Conservation (phyloP, 2,113 vertebrate species). For the Psittacula cyanocephala region DNA sequence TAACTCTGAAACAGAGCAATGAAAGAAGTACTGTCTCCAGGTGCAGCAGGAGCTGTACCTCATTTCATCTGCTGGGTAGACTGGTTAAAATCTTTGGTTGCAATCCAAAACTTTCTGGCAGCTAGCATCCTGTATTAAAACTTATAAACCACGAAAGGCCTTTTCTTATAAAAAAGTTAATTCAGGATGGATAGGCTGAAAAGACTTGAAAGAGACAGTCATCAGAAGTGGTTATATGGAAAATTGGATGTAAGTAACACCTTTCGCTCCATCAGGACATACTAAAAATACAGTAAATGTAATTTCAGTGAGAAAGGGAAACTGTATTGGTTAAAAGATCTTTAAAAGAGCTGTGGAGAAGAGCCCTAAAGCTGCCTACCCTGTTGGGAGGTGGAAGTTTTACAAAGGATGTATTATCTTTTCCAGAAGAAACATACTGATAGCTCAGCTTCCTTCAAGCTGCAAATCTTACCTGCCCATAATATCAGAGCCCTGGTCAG, state of each 20-base stretch:
- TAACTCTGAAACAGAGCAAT: slow-evolving; percentile 74
- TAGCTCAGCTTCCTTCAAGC: background rate
- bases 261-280: slow-evolving; percentile 57
- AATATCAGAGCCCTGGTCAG: background rate
- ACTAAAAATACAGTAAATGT: slow-evolving; percentile 73
- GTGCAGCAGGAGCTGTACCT: slow-evolving; percentile 70
- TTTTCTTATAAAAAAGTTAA: slow-evolving; percentile 80
- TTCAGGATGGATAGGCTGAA: slow-evolving; percentile 71
- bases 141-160: slow-evolving; percentile 80
- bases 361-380: background rate
- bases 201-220: slow-evolving; percentile 73
- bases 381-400: background rate
- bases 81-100: slow-evolving; percentile 72
- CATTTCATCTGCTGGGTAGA: slow-evolving; percentile 70
- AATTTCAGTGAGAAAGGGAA: slow-evolving; percentile 69
- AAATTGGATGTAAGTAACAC: slow-evolving; percentile 73
- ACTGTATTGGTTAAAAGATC: slow-evolving; percentile 46
- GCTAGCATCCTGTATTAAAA: slow-evolving; percentile 79
- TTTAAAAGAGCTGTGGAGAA: slow-evolving; percentile 39
- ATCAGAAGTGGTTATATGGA: slow-evolving; percentile 76
- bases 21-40: slow-evolving; percentile 79
- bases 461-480: background rate
- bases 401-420: background rate
- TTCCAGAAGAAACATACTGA: background rate
- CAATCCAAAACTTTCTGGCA: slow-evolving; percentile 78